A percentile compares a stretch with the other conserved stretches of the same genome.
phyloP scores from a whole-genome alignment of 2,888 invertebrate species.

The Xiphydria camelus region DNA sequence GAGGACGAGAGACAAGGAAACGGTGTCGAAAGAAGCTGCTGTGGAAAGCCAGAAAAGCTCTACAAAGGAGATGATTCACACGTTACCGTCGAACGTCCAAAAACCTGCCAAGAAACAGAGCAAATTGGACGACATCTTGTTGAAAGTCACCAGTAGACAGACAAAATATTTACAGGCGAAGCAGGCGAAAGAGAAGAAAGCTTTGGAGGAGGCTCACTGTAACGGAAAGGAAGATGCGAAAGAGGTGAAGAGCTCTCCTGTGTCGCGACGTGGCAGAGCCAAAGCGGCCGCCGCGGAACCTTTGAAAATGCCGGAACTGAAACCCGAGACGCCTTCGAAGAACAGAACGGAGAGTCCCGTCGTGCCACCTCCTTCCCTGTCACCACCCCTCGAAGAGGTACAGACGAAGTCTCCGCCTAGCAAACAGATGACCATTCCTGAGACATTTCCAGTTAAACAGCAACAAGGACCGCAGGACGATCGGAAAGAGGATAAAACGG shows the following conservation, averaged over 20 bases:
- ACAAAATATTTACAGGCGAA: conserved; percentile 45
- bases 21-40: conserved; percentile 19
- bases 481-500: conserved; percentile 8
- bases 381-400: conserved; percentile 25
- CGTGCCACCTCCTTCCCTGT: conserved; percentile 29
- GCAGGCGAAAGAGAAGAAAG: conserved; percentile 45
- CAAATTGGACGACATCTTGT: conserved; percentile 51
- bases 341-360: conserved; percentile 35
- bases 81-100: conserved; percentile 16
- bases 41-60: conserved; percentile 19
- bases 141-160: conserved; percentile 51
- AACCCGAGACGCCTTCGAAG: conserved; percentile 25
- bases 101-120: conserved; percentile 47
- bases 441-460: conserved; percentile 37
- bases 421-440: conserved; percentile 43
- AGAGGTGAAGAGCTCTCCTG: conserved; percentile 27
- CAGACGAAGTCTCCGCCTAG: conserved; percentile 11
- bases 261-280: conserved; percentile 39
- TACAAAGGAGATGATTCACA: conserved; percentile 5
- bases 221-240: conserved; percentile 26
- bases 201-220: conserved; percentile 34
- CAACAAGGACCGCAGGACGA: conserved; percentile 2
- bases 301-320: conserved; percentile 33
- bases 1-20: conserved; percentile 35
- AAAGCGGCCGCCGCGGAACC: conserved; percentile 27